Conservation (phyloP, 2,797 vertebrate genomes). For the Liparis tanakae region DNA sequence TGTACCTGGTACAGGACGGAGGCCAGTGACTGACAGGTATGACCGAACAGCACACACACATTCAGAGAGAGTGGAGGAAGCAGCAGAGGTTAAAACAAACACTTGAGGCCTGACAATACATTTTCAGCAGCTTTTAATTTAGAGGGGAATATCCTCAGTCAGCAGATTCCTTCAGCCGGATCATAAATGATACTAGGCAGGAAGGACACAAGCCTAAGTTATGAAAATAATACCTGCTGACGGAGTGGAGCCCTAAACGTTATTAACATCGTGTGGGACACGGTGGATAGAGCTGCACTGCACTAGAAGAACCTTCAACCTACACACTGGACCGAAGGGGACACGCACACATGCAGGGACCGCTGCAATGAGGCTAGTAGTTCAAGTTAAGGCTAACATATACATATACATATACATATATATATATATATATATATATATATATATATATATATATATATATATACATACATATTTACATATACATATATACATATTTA, state of each 20-base stretch:
- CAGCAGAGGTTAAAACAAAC: constrained; percentile 68
- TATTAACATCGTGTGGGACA: constrained; percentile 38
- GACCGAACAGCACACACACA: constrained; percentile 25
- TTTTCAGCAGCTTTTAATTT: constrained; percentile 88
- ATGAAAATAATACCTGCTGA: constrained; percentile 67
- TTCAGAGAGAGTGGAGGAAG: constrained; percentile 8
- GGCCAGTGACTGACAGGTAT: constrained; percentile 57
- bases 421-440: too few relatives aligned
- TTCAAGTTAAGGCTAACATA: not conserved
- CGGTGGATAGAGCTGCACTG: constrained; percentile 27
- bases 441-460: too few relatives aligned
- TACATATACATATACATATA: too few relatives aligned
- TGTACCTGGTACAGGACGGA: constrained; percentile 57
- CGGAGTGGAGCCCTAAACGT: constrained; percentile 39
- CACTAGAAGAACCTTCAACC: constrained; percentile 36
- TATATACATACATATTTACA: too few relatives aligned
- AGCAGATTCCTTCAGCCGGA: constrained; percentile 64
- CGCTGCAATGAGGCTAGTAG: not conserved
- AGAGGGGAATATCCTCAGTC: constrained; percentile 54
- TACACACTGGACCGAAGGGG: constrained; percentile 34
- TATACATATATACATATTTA: too few relatives aligned
- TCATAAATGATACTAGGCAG: constrained; percentile 47
- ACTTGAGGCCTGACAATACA: constrained; percentile 77
- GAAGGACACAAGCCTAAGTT: constrained; percentile 47
- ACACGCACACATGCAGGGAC: not conserved